A percentile compares a stretch with the other conserved stretches of the same genome.
Conservation (phyloP, 2,797 vertebrate species). For the Halcyon badia region DNA sequence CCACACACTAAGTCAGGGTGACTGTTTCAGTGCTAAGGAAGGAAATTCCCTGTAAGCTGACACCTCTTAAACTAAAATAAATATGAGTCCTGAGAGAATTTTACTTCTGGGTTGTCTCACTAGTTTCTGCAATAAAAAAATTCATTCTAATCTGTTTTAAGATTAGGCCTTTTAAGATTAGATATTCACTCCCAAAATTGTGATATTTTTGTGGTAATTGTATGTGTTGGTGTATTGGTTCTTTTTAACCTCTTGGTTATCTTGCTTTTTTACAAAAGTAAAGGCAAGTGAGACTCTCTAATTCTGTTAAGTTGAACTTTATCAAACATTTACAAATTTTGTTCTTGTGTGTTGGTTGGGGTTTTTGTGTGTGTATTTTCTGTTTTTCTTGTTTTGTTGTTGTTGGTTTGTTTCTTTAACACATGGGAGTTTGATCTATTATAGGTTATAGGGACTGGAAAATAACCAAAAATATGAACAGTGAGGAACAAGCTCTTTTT, state of each 20-base stretch:
- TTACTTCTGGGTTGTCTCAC: background rate
- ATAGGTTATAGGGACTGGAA: background rate
- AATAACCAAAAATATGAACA: background rate
- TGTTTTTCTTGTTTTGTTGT: too few relatives aligned
- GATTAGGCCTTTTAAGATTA: background rate
- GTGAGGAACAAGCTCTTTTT: background rate
- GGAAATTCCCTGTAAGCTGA: constrained; percentile 1
- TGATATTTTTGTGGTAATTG: background rate
- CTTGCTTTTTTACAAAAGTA: background rate
- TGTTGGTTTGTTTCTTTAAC: background rate
- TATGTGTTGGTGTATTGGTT: background rate
- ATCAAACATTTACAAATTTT: background rate
- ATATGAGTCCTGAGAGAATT: background rate
- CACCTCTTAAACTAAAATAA: background rate
- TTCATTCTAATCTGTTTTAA: background rate
- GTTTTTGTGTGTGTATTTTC: too few relatives aligned
- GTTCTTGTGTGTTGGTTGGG: background rate
- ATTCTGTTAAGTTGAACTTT: background rate
- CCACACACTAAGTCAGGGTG: background rate
- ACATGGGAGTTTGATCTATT: background rate
- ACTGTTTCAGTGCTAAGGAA: background rate
- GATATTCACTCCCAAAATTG: background rate
- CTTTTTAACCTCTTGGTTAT: background rate
- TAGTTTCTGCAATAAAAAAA: background rate
- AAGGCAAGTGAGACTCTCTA: background rate